phyloP scores from a whole-genome alignment of 2,888 invertebrate species.

The Zonitis immaculata region DNA sequence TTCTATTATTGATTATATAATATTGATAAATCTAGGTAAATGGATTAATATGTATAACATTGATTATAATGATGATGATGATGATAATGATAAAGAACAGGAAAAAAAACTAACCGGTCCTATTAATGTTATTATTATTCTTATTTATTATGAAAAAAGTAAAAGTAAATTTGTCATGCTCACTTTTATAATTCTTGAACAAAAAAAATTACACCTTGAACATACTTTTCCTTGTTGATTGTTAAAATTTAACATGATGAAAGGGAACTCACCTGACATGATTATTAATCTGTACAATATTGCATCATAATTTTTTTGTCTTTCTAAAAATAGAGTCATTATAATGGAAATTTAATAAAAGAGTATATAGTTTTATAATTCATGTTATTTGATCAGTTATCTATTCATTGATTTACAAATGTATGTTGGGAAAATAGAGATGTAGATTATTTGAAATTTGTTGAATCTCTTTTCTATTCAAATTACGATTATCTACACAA shows the following conservation, averaged over 20 bases:
- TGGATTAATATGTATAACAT: background rate
- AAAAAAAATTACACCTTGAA: background rate
- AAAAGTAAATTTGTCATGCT: background rate
- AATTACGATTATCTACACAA: background rate
- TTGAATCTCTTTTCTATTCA: background rate
- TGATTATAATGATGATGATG: background rate
- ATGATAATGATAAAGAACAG: background rate
- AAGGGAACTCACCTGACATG: background rate
- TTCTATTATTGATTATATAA: no score
- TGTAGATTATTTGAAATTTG: background rate
- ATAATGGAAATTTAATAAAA: background rate
- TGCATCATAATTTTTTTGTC: no score
- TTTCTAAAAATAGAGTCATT: no score
- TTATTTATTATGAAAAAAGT: background rate
- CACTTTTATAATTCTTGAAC: background rate
- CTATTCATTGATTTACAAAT: no score
- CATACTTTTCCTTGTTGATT: background rate
- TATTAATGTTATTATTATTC: no score
- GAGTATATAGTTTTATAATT: background rate
- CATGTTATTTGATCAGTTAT: no score
- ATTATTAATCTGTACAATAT: background rate
- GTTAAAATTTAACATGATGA: no score
- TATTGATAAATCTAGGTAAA: background rate
- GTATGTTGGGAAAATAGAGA: no score
- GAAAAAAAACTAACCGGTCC: background rate